Evolutionary conservation across 2,113 vertebrate genomes (phyloP).

Genomic region (Tetrao urogallus): DNA sequence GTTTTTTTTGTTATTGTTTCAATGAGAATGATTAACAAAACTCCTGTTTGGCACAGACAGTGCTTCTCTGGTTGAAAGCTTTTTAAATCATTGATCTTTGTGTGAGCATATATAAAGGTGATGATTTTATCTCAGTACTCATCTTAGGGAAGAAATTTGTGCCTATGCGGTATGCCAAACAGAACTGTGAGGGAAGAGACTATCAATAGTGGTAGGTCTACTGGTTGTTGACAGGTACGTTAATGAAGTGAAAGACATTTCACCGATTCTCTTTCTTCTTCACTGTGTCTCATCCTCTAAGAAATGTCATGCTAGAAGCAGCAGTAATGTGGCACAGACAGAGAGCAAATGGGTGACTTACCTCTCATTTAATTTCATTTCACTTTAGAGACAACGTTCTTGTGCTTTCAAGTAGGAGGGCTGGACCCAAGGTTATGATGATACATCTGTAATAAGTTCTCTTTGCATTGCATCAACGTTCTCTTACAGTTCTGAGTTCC

Average conservation of each 20-base stretch:
- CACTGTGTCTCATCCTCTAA: neutral
- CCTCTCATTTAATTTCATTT: neutral
- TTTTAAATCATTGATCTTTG: neutral
- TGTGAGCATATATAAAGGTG: fast-evolving
- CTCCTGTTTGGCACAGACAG: neutral
- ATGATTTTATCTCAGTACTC: neutral
- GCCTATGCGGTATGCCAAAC: neutral
- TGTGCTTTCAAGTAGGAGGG: neutral
- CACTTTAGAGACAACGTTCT: neutral
- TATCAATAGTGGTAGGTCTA: neutral
- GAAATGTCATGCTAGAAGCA: conserved; percentile 20
- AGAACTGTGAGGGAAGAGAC: neutral
- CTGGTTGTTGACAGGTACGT: neutral
- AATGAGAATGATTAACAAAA: neutral
- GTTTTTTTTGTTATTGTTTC: neutral
- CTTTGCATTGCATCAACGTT: neutral
- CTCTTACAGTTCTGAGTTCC: neutral
- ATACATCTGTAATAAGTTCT: neutral
- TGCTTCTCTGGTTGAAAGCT: neutral
- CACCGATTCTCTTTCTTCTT: conserved; percentile 4
- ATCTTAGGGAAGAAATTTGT: neutral
- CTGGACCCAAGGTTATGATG: neutral
- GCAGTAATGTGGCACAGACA: neutral
- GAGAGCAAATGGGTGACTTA: neutral
- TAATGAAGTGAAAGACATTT: conserved; percentile 26